These are phyloP conservation scores for Excalfactoria chinensis DNA, from an alignment of 2,113 vertebrate species.

Conservation along the genomic window DNA sequence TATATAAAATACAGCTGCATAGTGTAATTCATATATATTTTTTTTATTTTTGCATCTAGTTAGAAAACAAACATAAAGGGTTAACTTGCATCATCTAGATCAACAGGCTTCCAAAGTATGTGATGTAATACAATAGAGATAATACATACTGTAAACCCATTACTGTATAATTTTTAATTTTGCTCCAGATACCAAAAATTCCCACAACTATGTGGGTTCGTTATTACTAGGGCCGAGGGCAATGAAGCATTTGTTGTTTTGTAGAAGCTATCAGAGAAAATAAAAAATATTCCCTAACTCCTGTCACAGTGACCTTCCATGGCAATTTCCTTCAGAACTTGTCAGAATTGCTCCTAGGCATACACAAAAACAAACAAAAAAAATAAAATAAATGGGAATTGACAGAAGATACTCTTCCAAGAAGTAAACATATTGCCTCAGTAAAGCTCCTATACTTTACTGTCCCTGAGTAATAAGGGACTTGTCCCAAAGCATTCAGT, in stretches of 20 bases:
- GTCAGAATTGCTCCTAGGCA: not conserved
- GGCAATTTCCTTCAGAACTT: not conserved
- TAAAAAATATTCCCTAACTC: not conserved
- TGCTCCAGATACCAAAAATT: not conserved
- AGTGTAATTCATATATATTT: not conserved
- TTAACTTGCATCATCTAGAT: not conserved
- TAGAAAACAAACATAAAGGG: not conserved
- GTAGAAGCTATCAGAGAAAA: not conserved
- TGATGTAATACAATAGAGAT: not conserved
- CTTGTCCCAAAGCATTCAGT: constrained; percentile 12
- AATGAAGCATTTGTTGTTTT: not conserved
- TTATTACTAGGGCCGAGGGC: rapidly evolving
- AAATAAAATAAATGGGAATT: constrained; percentile 26
- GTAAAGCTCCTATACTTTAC: constrained; percentile 19
- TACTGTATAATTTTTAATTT: not conserved
- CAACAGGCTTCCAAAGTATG: not conserved
- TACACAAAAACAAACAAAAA: constrained; percentile 30
- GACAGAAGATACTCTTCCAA: constrained; percentile 43
- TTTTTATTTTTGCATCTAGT: not conserved
- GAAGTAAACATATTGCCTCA: constrained; percentile 30
- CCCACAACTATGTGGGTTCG: not conserved
- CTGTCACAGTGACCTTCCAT: not conserved
- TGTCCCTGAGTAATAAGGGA: constrained; percentile 33
- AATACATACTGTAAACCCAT: not conserved
- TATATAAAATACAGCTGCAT: not conserved